These are phyloP conservation scores for Zosterops pallidus DNA, from an alignment of 2,113 vertebrate species.

Conservation along the genomic window DNA sequence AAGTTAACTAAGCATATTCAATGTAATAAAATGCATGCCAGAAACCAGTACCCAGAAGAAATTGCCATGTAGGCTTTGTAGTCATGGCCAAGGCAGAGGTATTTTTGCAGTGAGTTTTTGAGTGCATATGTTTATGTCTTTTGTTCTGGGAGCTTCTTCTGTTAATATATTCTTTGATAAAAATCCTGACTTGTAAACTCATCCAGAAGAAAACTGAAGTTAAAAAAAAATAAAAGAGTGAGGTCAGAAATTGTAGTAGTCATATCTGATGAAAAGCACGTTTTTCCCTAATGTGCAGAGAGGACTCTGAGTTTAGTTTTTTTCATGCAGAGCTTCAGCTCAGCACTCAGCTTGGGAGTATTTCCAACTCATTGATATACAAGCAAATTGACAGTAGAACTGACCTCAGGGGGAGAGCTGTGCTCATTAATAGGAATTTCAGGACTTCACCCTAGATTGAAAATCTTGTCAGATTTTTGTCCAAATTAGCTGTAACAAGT, in stretches of 20 bases:
- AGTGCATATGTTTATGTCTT: neutral
- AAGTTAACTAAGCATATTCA: conserved; percentile 32
- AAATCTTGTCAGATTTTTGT: neutral
- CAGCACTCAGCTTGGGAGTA: neutral
- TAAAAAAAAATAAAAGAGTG: neutral
- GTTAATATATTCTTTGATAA: neutral
- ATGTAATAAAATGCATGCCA: neutral
- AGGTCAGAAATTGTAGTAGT: neutral
- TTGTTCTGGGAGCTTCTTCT: conserved; percentile 15
- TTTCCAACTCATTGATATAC: neutral
- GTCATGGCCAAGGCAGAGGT: neutral
- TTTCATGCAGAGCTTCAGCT: neutral
- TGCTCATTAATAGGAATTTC: neutral
- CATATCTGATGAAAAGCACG: neutral
- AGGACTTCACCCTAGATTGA: neutral
- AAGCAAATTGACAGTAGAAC: neutral
- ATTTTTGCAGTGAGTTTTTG: conserved; percentile 17
- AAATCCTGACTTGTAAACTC: neutral
- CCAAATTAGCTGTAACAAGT: neutral
- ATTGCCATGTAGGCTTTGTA: neutral
- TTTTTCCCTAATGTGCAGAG: neutral
- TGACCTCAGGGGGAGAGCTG: neutral
- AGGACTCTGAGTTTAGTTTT: neutral
- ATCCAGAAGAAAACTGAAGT: neutral
- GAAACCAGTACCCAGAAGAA: conserved; percentile 7